Evolutionary conservation across 2,113 vertebrate genomes (phyloP).

Genomic region (Psephotus haematonotus): DNA sequence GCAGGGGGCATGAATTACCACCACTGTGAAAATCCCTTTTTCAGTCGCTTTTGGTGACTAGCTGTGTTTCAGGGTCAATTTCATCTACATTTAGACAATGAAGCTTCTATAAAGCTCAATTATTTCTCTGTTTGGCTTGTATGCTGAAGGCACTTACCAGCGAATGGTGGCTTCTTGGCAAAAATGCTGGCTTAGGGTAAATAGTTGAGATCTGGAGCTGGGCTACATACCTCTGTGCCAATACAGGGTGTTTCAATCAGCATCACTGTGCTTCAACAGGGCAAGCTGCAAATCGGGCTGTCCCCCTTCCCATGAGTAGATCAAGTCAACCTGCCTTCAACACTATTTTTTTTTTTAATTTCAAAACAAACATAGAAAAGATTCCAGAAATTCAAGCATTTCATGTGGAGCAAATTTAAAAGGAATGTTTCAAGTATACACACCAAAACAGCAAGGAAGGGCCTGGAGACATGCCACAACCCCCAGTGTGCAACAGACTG

Average conservation of each 20-base stretch:
- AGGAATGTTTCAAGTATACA: background rate
- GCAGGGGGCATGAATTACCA: background rate
- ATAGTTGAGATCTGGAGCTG: background rate
- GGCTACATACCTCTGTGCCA: background rate
- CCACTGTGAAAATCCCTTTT: background rate
- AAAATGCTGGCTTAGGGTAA: background rate
- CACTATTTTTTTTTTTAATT: background rate
- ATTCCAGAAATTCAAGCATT: background rate
- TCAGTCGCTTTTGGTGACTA: background rate
- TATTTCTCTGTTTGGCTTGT: background rate
- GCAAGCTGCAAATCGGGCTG: background rate
- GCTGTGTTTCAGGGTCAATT: background rate
- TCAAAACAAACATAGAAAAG: background rate
- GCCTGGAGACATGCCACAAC: constrained; percentile 2
- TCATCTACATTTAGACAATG: background rate
- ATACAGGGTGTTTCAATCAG: background rate
- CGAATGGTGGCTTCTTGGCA: background rate
- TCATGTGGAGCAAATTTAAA: background rate
- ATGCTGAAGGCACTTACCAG: background rate
- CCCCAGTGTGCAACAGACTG: background rate
- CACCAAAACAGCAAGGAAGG: background rate
- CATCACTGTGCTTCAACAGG: background rate
- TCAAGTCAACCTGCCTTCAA: background rate
- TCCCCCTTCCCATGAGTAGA: background rate
- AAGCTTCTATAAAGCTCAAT: background rate